Evolutionary conservation across 2,888 invertebrate genomes (phyloP).

Genomic region (Cerastis leucographa): DNA sequence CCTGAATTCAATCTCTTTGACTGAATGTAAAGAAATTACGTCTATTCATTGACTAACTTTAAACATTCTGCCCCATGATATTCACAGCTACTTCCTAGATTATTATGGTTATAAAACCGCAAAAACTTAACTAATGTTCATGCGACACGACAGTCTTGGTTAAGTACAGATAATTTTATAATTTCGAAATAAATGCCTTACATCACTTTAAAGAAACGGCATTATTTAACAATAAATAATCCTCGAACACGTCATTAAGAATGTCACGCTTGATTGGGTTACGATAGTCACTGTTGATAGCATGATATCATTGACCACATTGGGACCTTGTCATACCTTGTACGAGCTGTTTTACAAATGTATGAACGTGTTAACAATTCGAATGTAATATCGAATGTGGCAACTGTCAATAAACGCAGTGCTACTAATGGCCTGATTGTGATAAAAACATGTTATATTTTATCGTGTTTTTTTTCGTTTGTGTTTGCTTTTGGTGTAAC

Average conservation of each 20-base stretch:
- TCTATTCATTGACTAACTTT: conserved; percentile 27
- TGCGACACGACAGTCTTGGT: conserved; percentile 44
- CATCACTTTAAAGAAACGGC: conserved; percentile 32
- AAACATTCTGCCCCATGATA: conserved; percentile 31
- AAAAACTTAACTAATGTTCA: conserved; percentile 47
- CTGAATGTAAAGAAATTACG: conserved; percentile 1
- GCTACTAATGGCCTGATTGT: neutral
- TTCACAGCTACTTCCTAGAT: conserved; percentile 54
- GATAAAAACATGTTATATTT: conserved; percentile 32
- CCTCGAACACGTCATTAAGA: conserved; percentile 50
- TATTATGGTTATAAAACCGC: conserved; percentile 49
- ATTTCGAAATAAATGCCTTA: conserved; percentile 37
- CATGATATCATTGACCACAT: conserved; percentile 78
- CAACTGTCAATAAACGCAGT: conserved; percentile 35
- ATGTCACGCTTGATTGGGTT: conserved; percentile 76
- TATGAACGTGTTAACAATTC: conserved; percentile 58
- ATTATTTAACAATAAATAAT: conserved; percentile 47
- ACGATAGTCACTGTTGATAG: conserved; percentile 65
- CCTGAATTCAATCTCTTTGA: neutral
- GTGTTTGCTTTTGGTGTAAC: conserved; percentile 18
- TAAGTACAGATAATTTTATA: conserved; percentile 35
- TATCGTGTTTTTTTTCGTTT: conserved; percentile 15
- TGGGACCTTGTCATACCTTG: conserved; percentile 81
- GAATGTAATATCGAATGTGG: conserved; percentile 37
- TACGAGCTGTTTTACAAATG: conserved; percentile 60